A percentile compares a stretch with the other conserved stretches of the same genome.
These are phyloP conservation scores for Megaceryle torquata DNA, from an alignment of 2,113 vertebrate genomes.

Conservation along the genomic window DNA sequence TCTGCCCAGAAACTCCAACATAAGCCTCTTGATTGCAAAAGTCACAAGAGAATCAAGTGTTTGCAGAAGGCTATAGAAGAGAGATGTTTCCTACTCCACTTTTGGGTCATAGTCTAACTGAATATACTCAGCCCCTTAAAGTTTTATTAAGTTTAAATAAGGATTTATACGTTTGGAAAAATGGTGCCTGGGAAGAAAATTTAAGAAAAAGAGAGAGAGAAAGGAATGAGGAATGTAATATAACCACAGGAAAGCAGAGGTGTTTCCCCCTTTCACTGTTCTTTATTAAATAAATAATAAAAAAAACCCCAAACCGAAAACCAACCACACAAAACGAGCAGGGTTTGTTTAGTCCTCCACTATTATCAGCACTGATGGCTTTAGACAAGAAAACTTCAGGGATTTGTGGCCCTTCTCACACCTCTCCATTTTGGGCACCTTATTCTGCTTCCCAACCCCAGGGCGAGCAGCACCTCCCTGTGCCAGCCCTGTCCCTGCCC, in stretches of 20 bases:
- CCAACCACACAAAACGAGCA: neutral
- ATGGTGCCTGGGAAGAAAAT: neutral
- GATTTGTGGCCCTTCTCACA: neutral
- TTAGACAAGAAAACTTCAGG: neutral
- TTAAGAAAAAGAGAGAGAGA: neutral
- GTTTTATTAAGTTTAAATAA: slow-evolving; percentile 27
- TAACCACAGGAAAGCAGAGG: slow-evolving; percentile 44
- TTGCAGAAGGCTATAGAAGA: slow-evolving; percentile 1
- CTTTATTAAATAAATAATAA: neutral
- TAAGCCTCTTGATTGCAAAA: slow-evolving; percentile 12
- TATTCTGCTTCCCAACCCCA: neutral
- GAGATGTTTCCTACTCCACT: slow-evolving; percentile 1
- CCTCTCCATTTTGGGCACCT: neutral
- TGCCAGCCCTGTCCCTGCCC: neutral
- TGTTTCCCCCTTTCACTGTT: slow-evolving; percentile 16
- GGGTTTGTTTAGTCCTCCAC: neutral
- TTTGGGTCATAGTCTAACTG: neutral
- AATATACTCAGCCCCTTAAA: neutral
- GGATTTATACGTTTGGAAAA: slow-evolving; percentile 7
- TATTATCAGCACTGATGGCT: neutral
- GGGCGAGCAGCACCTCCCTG: neutral
- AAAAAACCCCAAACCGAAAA: neutral
- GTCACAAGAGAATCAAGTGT: neutral
- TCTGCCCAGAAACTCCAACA: slow-evolving; percentile 23
- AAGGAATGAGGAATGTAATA: neutral